Evolutionary conservation across 2,113 vertebrate species (phyloP), one percentile per base, ranked within the genome.

Genomic region (Ceyx melanurus): DNA sequence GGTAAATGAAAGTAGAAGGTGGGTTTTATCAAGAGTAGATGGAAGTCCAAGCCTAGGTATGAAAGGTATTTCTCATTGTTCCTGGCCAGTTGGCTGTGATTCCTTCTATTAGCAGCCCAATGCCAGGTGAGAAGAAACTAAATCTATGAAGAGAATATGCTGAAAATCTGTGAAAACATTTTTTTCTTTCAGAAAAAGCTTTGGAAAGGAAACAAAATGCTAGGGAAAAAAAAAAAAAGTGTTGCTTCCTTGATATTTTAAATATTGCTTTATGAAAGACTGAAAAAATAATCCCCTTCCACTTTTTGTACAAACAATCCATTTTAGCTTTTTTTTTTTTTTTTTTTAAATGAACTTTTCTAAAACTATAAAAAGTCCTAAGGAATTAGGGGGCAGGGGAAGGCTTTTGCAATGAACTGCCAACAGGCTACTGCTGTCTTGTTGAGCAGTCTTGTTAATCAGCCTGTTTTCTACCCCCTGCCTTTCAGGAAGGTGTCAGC

Each of bases 211-310:
- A 96, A 54, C 13, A 25, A 54, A 93, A 88, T 13, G n/a, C 64
- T 92, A 10, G 2, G 66, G 40, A 56, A 37, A 37, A 76, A 89
- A 64, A 56, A 37, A 37, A 76, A 89, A 64, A 10, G 29, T 61
- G 42, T 79, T n/a, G 8, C 53, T 91, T 37, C 82, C 86, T 79
- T 58, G 64, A 65, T 76, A 21, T 8, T 79, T 86, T 72, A 13
- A 18, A 45, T 91, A 95, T 89, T 96, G 87, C 84, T 94, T 61
- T 87, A 58, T 37, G 57, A 71, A 92, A 86, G 58, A 28, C 77
- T 77, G 72, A 37, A 73, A 92, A 88, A 90, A 82, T 25, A 94
- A 72, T 46, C 48, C 68, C 35, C 65, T 83, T 88, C 73, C 13
- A 15, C 26, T 65, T 91, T 76, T 31, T 51, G 46, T 89, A 37